Conservation (phyloP, 2,113 vertebrate genomes). For the Sylvietta virens region DNA sequence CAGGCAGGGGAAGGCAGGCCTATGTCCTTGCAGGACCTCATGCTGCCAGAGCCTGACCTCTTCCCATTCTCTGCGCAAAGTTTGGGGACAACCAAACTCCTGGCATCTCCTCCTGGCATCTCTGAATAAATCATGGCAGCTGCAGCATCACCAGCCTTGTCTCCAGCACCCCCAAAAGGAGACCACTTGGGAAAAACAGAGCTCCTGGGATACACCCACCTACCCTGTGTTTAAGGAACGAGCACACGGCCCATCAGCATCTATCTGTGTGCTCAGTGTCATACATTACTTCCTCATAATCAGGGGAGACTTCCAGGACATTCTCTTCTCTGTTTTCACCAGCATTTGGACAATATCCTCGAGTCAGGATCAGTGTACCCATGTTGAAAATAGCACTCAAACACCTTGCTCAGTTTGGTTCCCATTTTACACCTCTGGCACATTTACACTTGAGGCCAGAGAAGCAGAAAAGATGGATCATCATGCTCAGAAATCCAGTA, state of each 20-base stretch:
- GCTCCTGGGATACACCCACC: background rate
- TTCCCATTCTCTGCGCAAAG: rapidly evolving
- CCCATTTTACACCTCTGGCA: rapidly evolving
- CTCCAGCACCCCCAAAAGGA: background rate
- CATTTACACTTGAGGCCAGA: rapidly evolving
- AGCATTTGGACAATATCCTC: background rate
- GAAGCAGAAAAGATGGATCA: background rate
- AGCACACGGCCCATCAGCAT: background rate
- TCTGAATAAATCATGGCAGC: background rate
- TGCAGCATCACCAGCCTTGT: background rate
- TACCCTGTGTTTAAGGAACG: background rate
- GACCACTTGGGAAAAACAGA: background rate
- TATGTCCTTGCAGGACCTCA: background rate
- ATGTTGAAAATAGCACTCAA: background rate
- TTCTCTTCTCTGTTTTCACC: background rate
- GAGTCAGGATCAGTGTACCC: background rate
- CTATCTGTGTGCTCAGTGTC: too few species aligned
- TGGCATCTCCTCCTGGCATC: background rate
- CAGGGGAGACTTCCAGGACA: background rate
- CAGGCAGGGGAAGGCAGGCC: background rate
- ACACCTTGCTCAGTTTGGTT: background rate
- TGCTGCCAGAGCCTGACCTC: background rate
- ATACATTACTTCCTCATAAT: background rate
- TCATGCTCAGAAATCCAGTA: background rate
- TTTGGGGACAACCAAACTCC: background rate